phyloP scores from a whole-genome alignment of 2,888 invertebrate genomes.

The Eledona agricola region DNA sequence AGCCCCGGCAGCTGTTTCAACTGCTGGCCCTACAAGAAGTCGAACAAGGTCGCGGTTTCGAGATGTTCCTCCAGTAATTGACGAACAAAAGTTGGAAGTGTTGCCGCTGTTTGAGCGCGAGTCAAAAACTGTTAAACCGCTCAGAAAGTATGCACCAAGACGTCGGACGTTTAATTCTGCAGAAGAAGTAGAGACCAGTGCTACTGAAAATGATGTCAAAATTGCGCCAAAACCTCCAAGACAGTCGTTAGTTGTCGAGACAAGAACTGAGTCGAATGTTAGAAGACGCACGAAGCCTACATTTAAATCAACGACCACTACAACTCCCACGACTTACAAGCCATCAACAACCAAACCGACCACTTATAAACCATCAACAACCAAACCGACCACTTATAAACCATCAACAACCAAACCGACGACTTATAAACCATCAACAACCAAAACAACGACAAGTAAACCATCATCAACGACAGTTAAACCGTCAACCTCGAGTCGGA shows the following conservation, averaged over 20 bases:
- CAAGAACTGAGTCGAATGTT: constrained; percentile 43
- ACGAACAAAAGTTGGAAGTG: constrained; percentile 59
- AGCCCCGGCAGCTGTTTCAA: no score
- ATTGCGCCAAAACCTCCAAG: constrained; percentile 42
- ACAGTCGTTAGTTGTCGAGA: constrained; percentile 42
- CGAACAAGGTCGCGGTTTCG: constrained; percentile 39
- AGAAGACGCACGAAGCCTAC: constrained; percentile 31
- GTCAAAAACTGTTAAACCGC: constrained; percentile 50
- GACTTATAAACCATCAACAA: constrained; percentile 1
- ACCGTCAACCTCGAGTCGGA: constrained; percentile 28
- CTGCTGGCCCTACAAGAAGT: no score
- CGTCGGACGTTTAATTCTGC: constrained; percentile 15
- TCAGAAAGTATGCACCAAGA: constrained; percentile 18
- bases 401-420: constrained; percentile 12
- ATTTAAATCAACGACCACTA: constrained; percentile 5
- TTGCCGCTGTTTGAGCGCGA: constrained; percentile 59
- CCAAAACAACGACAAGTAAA: not conserved
- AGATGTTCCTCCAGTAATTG: constrained; percentile 50
- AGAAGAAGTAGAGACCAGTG: constrained; percentile 47
- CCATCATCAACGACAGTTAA: constrained; percentile 24
- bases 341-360: not conserved
- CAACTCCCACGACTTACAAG: constrained; percentile 6
- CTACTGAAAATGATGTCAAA: constrained; percentile 51
- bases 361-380: not conserved
- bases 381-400: no score